Evolutionary conservation across 2,888 invertebrate genomes (phyloP).

Genomic region (Zygogramma bicolorata): DNA sequence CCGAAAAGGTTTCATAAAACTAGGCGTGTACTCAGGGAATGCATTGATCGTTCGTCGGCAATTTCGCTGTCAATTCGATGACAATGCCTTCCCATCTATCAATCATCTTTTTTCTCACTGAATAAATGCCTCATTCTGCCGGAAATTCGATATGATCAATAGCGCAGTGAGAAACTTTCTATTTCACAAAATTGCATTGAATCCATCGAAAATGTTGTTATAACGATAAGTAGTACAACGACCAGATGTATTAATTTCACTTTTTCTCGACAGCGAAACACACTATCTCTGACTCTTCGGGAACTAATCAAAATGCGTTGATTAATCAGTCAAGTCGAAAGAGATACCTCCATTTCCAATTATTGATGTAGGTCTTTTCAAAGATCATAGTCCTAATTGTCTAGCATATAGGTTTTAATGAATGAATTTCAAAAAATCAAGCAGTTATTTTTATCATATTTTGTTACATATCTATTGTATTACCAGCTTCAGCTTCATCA

Average conservation of each 20-base stretch:
- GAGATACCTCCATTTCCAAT: background rate
- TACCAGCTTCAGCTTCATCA: too few relatives aligned
- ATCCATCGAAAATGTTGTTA: background rate
- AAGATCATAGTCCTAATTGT: too few relatives aligned
- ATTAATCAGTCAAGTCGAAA: too few relatives aligned
- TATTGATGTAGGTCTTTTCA: background rate
- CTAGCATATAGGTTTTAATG: too few relatives aligned
- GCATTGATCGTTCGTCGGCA: background rate
- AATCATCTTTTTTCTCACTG: background rate
- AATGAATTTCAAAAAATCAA: too few relatives aligned
- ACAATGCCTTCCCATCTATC: background rate
- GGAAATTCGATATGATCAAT: background rate
- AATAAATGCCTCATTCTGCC: background rate
- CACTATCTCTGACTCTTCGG: background rate
- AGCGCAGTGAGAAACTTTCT: background rate
- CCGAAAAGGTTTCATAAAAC: too few relatives aligned
- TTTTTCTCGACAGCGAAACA: background rate
- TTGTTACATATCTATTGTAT: too few relatives aligned
- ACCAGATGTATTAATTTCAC: conserved; percentile 3
- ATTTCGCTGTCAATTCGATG: background rate
- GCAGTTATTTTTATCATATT: too few relatives aligned
- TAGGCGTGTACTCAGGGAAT: background rate
- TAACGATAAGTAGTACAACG: background rate
- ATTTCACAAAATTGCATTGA: background rate
- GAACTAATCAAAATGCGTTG: background rate